A percentile compares a stretch with the other conserved stretches of the same genome.
These are phyloP conservation scores for Drosophila borborema DNA, from an alignment of 2,888 invertebrate species.

Conservation along the genomic window DNA sequence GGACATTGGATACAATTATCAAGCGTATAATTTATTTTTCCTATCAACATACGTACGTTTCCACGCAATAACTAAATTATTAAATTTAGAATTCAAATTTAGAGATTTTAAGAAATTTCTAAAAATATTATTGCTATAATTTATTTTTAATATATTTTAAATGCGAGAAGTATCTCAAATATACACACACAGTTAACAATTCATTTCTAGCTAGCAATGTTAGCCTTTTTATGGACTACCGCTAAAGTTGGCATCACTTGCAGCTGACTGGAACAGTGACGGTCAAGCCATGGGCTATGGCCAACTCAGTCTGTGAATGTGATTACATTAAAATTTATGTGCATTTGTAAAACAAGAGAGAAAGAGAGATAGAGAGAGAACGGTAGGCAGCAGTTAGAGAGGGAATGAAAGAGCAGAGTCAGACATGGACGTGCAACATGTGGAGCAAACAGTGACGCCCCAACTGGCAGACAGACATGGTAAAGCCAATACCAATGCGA, in stretches of 20 bases:
- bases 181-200: neutral
- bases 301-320: slow-evolving; percentile 70
- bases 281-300: slow-evolving; percentile 42
- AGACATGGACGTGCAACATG: slow-evolving; percentile 71
- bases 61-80: no score
- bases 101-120: no score
- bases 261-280: slow-evolving; percentile 11
- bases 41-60: no score
- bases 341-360: slow-evolving; percentile 72
- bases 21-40: no score
- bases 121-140: no score
- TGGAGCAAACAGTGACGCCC: slow-evolving; percentile 67
- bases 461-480: slow-evolving; percentile 36
- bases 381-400: neutral
- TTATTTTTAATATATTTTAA: neutral
- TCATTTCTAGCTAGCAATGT: neutral
- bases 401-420: neutral
- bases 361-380: neutral
- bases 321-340: slow-evolving; percentile 83
- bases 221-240: neutral
- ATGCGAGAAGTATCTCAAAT: neutral
- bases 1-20: no score
- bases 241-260: neutral
- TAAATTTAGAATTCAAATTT: no score
- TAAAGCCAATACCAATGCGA: slow-evolving; percentile 21